Conservation (phyloP, 2,888 invertebrate species). For the Hydrotaea cyrtoneurina region DNA sequence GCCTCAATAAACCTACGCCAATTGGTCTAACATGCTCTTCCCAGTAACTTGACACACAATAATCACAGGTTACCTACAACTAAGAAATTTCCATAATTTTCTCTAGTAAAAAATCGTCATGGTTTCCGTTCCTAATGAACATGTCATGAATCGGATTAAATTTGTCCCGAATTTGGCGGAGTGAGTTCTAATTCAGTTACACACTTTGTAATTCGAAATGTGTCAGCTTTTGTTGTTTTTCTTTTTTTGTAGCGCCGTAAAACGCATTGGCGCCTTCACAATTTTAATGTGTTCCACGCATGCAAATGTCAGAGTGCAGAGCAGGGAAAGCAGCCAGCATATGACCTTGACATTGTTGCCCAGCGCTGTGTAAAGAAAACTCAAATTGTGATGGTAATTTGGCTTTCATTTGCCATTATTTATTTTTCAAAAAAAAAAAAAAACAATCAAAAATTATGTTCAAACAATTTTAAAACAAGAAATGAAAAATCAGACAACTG, state of each 20-base stretch:
- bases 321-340: neutral
- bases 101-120: neutral
- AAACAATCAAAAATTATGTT: too few relatives aligned
- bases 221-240: neutral
- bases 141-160: neutral
- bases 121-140: neutral
- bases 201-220: conserved; percentile 8
- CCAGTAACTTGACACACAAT: too few relatives aligned
- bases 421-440: too few relatives aligned
- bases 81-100: too few relatives aligned
- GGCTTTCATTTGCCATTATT: neutral
- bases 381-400: neutral
- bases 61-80: too few relatives aligned
- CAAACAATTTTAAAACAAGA: neutral
- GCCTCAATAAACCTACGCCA: too few relatives aligned
- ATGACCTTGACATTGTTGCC: conserved; percentile 23
- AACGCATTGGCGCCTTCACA: conserved; percentile 4
- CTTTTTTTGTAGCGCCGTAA: neutral
- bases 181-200: neutral
- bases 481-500: neutral
- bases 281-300: conserved; percentile 1
- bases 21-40: too few relatives aligned
- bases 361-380: neutral
- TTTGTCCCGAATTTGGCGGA: neutral
- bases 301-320: conserved; percentile 14